Conservation (phyloP, 2,797 vertebrate species). For the Alca torda region DNA sequence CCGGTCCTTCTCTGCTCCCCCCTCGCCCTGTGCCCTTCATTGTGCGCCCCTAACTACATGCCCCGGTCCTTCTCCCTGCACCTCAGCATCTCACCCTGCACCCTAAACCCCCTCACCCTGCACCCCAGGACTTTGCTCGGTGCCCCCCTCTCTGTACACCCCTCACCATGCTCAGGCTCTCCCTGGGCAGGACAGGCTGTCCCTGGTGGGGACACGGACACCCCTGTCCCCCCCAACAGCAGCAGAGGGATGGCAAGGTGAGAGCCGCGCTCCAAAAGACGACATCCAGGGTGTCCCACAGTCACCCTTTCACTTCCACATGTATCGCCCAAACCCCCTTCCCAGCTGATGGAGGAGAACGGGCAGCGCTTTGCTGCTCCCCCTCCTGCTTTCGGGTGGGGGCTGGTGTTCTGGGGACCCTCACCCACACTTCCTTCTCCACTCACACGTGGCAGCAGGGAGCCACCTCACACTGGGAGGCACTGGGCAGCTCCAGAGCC, state of each 20-base stretch:
- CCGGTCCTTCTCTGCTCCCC: not conserved
- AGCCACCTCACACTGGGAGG: not conserved
- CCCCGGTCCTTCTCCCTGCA: not conserved
- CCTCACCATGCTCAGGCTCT: rapidly evolving
- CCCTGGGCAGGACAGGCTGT: not conserved
- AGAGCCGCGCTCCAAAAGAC: rapidly evolving
- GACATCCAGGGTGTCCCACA: not conserved
- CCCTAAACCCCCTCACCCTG: too few relatives aligned
- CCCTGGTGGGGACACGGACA: not conserved
- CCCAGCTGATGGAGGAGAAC: not conserved
- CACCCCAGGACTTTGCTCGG: not conserved
- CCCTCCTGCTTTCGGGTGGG: not conserved
- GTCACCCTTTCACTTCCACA: not conserved
- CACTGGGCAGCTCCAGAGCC: not conserved
- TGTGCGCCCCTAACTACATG: not conserved
- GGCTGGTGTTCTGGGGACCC: not conserved
- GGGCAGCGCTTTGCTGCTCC: not conserved
- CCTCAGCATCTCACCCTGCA: not conserved
- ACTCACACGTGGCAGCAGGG: rapidly evolving
- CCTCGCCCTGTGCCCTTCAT: not conserved
- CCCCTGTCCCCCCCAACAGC: not conserved
- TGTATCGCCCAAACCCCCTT: not conserved
- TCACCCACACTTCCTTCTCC: not conserved
- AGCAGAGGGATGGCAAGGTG: not conserved
- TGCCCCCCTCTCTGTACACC: not conserved